Conservation (phyloP, 2,113 vertebrate species). For the Seriola quinqueradiata region DNA sequence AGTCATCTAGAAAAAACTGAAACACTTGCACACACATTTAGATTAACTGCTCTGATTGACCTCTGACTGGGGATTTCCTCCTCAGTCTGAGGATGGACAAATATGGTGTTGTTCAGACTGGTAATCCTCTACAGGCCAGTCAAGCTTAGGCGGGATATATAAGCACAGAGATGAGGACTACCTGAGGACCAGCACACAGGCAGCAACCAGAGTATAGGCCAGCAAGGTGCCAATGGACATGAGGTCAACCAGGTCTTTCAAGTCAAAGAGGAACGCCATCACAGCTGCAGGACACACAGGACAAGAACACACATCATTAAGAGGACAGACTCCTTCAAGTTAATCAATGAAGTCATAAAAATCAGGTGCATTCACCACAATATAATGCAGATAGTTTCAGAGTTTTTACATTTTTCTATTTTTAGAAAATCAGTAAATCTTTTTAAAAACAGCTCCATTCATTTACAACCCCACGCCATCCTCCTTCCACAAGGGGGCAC, state of each 20-base stretch:
- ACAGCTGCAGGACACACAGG: constrained; percentile 84
- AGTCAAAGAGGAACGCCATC: constrained; percentile 97
- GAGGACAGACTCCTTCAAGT: neutral
- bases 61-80: neutral
- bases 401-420: neutral
- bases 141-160: neutral
- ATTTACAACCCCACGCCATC: constrained; percentile 18
- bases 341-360: neutral
- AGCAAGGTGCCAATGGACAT: constrained; percentile 98
- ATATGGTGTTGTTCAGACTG: neutral
- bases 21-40: neutral
- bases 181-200: constrained; percentile 96
- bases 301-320: constrained; percentile 6
- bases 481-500: constrained; percentile 60
- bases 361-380: neutral
- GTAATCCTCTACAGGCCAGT: neutral
- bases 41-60: neutral
- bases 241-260: constrained; percentile 96
- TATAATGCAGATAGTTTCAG: neutral
- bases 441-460: neutral
- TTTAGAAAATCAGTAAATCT: neutral
- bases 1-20: neutral
- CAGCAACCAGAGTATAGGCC: constrained; percentile 96
- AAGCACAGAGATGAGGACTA: constrained; percentile 65
- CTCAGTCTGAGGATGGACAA: neutral